phyloP scores from a whole-genome alignment of 1,140 invertebrate genomes.

The Drosophila guanche region DNA sequence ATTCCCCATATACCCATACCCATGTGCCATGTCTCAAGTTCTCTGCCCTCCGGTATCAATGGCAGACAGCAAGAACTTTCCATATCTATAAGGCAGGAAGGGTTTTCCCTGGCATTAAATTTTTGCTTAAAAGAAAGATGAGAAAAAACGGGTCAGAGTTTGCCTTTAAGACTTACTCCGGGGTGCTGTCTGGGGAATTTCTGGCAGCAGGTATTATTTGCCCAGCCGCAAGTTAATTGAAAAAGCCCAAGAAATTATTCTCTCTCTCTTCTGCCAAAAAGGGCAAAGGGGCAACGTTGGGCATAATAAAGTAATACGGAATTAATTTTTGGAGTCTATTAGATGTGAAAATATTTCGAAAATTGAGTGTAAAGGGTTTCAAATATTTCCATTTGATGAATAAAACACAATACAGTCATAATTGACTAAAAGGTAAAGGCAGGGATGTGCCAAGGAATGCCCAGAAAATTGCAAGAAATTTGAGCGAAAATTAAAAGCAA shows the following conservation, averaged over 20 bases:
- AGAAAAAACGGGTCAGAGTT: slow-evolving; percentile 51
- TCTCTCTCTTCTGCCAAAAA: slow-evolving; percentile 20
- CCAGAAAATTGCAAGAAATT: too few relatives aligned
- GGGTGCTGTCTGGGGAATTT: slow-evolving; percentile 24
- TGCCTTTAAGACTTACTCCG: slow-evolving; percentile 51
- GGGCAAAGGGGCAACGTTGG: slow-evolving; percentile 26
- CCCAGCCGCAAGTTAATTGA: slow-evolving; percentile 61
- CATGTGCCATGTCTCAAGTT: slow-evolving; percentile 14
- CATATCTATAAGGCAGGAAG: slow-evolving; percentile 38
- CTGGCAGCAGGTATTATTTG: slow-evolving; percentile 45
- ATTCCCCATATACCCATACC: slow-evolving; percentile 54
- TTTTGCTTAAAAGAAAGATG: slow-evolving; percentile 59
- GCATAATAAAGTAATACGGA: slow-evolving; percentile 60
- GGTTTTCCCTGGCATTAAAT: slow-evolving; percentile 63
- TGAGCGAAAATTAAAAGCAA: background rate
- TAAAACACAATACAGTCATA: slow-evolving; percentile 15
- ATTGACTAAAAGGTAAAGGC: background rate
- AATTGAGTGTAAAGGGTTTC: slow-evolving; percentile 25
- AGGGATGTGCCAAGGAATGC: too few relatives aligned
- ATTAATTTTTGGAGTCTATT: slow-evolving; percentile 58
- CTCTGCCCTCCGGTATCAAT: slow-evolving; percentile 39
- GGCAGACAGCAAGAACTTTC: slow-evolving; percentile 35
- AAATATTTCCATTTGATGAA: slow-evolving; percentile 18
- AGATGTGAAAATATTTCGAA: slow-evolving; percentile 46
- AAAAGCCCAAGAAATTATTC: slow-evolving; percentile 53